Conservation (phyloP, 2,888 invertebrate genomes). For the Drosophila rellima region DNA sequence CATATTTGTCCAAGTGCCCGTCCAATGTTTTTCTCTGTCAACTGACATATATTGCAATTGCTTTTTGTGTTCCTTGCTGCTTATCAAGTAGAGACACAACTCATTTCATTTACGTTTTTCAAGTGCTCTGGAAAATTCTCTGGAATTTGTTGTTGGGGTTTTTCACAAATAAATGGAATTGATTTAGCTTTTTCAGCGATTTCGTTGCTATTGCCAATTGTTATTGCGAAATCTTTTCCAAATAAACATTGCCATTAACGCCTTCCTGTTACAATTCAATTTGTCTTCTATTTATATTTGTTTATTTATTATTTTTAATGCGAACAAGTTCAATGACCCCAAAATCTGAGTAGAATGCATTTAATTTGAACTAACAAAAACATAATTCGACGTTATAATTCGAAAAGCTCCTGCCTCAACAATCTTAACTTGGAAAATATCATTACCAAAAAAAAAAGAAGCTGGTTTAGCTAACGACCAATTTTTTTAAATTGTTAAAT, state of each 20-base stretch:
- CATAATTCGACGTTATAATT: neutral
- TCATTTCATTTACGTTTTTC: constrained; percentile 10
- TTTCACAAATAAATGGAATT: constrained; percentile 2
- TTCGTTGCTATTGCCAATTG: constrained; percentile 2
- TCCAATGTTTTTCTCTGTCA: constrained; percentile 2
- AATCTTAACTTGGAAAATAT: neutral
- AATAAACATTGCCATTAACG: constrained; percentile 23
- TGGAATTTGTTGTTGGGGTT: neutral
- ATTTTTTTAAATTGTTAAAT: neutral
- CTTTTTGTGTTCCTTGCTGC: constrained; percentile 18
- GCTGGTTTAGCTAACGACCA: constrained; percentile 12
- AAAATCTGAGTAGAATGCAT: constrained; percentile 8
- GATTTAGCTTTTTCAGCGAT: constrained; percentile 17
- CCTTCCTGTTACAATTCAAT: constrained; percentile 7
- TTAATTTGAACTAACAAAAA: neutral
- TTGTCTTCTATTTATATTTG: constrained; percentile 7
- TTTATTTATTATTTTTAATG: constrained; percentile 3
- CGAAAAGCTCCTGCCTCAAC: neutral
- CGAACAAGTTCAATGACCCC: constrained; percentile 29
- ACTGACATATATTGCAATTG: constrained; percentile 39
- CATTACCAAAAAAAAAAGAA: neutral
- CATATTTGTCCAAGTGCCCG: constrained; percentile 36
- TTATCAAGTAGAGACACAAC: constrained; percentile 34
- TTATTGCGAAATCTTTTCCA: constrained; percentile 14
- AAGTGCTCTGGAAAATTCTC: neutral